Evolutionary conservation across 2,797 vertebrate species (phyloP), one percentile per base, ranked within the genome.

Genomic region (Falco biarmicus): DNA sequence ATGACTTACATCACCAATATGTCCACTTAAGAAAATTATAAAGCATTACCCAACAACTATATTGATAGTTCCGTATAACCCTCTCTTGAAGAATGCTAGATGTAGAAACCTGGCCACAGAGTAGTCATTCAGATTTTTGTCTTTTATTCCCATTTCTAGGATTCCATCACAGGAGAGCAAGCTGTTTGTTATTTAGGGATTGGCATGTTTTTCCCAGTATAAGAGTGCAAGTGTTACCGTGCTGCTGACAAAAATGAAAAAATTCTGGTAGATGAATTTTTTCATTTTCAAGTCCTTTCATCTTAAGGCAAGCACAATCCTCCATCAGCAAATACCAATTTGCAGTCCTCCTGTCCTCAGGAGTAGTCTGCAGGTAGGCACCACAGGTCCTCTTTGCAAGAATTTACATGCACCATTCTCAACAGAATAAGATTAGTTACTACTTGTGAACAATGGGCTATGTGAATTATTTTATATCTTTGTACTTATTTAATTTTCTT

Each of bases 401-500:
- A 63, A 56, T 78, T 91, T 76, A 84, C 26, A n/a, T 70, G 51
- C 70, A 53, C 53, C 41, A 9, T 82, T 90, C 68, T 85, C 3
- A 2, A 94, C 90, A 75, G 79, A 93, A n/a, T 87, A 68, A 82
- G 56, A 64, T 83, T 51, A 82, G 64, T 87, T 80, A 41, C n/a
- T 83, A 7, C 43, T 74, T 41, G 21, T 79, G 64, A 95, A 60
- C 54, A 59, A 2, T 51, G 61, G 73, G 59, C 87, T 87, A 48
- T 56, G 19, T 63, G 47, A 75, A 84, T 85, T 73, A 47, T 66
- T 93, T 92, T 77, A 16, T 63, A 18, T 63, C 57, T 82, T 86
- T 32, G 47, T 74, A 61, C 87, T 88, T 91, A 50, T 90, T 87
- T 85, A 65, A 73, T 89, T 90, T 91, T 66, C 13, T 22, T 95